Evolutionary conservation across 2,797 vertebrate genomes (phyloP).

Genomic region (Betta splendens): DNA sequence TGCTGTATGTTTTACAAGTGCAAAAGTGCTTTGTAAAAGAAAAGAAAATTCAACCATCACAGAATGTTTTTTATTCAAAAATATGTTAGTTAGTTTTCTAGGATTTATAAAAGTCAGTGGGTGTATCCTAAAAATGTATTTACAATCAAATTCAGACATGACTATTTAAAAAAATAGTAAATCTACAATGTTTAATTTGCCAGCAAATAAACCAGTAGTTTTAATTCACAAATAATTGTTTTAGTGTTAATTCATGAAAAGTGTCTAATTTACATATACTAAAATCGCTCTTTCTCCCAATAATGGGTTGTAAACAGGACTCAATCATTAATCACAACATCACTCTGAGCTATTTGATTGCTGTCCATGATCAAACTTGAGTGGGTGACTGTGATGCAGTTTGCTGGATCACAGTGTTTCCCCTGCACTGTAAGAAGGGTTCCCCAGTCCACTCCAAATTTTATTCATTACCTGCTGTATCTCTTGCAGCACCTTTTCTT

Average conservation of each 20-base stretch:
- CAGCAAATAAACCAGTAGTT: slow-evolving; percentile 73
- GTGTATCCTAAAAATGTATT: slow-evolving; percentile 31
- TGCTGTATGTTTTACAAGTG: background rate
- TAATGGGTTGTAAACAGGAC: slow-evolving; percentile 33
- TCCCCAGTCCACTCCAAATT: slow-evolving; percentile 67
- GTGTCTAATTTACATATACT: no score
- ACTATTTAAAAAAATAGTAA: slow-evolving; percentile 16
- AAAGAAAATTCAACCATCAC: slow-evolving; percentile 3
- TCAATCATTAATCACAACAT: slow-evolving; percentile 16
- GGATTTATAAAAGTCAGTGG: slow-evolving; percentile 44
- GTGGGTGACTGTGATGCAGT: background rate
- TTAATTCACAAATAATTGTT: slow-evolving; percentile 17
- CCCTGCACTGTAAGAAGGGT: slow-evolving; percentile 75
- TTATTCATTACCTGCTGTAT: slow-evolving; percentile 58
- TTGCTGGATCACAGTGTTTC: slow-evolving; percentile 62
- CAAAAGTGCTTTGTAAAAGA: background rate
- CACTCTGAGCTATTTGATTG: no score
- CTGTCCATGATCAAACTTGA: slow-evolving; percentile 8
- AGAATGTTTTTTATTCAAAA: slow-evolving; percentile 37
- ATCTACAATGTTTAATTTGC: slow-evolving; percentile 64
- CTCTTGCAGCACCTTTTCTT: slow-evolving; percentile 45
- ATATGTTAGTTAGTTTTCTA: slow-evolving; percentile 48
- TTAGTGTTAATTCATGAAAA: slow-evolving; percentile 27
- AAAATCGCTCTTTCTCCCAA: background rate
- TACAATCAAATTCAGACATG: no score